Conservation (phyloP, 2,113 vertebrate genomes). For the Apistogramma diplotaenia region DNA sequence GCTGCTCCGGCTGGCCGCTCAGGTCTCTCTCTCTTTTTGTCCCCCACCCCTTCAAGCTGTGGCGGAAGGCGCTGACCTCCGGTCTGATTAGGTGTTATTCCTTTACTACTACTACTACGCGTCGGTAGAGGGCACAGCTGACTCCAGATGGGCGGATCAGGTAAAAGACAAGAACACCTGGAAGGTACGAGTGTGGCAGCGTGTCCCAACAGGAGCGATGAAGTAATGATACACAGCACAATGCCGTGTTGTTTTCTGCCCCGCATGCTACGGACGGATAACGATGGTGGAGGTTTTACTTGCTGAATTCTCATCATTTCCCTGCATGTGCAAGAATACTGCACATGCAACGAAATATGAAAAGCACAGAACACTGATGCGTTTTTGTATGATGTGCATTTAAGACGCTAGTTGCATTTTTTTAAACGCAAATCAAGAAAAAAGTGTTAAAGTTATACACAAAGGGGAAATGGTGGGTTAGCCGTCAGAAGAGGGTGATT, state of each 20-base stretch:
- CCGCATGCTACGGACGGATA: not conserved
- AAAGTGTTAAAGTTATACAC: not conserved
- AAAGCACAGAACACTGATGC: not conserved
- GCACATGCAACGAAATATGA: not conserved
- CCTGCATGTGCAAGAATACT: not conserved
- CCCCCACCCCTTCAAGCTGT: not conserved
- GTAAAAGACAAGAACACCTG: not conserved
- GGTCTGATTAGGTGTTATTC: not conserved
- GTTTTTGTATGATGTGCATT: not conserved
- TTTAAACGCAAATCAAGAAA: not conserved
- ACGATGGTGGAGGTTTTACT: not conserved
- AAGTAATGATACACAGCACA: not conserved
- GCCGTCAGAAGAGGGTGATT: not conserved
- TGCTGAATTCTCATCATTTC: not conserved
- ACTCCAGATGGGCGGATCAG: not conserved
- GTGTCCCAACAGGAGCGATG: constrained; percentile 5
- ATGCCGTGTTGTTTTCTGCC: not conserved
- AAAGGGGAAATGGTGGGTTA: not conserved
- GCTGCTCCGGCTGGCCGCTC: not conserved
- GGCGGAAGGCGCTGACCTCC: not conserved
- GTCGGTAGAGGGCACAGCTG: not conserved
- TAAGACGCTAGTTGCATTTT: not conserved
- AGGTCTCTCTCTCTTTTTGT: not conserved
- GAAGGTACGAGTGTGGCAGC: not conserved
- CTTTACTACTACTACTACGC: not conserved